Percentiles rank a stretch among this genome's conserved stretches.
These are phyloP conservation scores for Caerostris darwini DNA, from an alignment of 1,140 invertebrate genomes.

Conservation along the genomic window DNA sequence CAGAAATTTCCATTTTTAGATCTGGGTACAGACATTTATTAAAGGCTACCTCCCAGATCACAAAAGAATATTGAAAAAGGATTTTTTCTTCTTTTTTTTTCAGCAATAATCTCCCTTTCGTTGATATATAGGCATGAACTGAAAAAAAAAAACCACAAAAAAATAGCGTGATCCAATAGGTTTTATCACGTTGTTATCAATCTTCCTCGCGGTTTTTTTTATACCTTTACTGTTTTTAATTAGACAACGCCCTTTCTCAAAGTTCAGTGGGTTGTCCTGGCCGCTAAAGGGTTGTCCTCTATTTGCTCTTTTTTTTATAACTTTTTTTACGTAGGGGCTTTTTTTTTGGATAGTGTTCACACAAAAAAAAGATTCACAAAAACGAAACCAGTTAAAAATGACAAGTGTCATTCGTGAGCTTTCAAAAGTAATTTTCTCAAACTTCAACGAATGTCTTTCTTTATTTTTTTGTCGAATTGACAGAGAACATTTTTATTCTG, in stretches of 20 bases:
- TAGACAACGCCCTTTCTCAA: not conserved
- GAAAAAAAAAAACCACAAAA: not conserved
- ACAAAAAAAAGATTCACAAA: not conserved
- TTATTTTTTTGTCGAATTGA: not conserved
- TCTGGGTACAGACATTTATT: too few species aligned
- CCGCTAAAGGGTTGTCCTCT: not conserved
- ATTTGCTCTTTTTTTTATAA: not conserved
- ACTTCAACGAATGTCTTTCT: not conserved
- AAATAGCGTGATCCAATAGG: not conserved
- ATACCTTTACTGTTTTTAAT: not conserved
- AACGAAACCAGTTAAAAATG: not conserved
- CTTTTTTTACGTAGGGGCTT: not conserved
- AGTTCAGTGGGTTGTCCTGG: not conserved
- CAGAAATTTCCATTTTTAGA: too few species aligned
- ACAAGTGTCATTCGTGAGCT: not conserved
- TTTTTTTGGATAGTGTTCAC: not conserved
- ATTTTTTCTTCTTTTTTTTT: not conserved
- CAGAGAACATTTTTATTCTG: not conserved
- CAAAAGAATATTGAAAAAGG: not conserved
- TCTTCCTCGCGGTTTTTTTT: not conserved
- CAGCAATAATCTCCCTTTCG: not conserved
- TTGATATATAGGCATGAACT: not conserved
- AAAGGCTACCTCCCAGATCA: too few species aligned
- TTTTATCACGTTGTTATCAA: conserved; percentile 28
- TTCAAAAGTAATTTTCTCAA: conserved; percentile 14